Percentiles rank a stretch among this genome's conserved stretches.
phyloP scores from a whole-genome alignment of 1,140 invertebrate species.

The Brevipalpus yothersi region DNA sequence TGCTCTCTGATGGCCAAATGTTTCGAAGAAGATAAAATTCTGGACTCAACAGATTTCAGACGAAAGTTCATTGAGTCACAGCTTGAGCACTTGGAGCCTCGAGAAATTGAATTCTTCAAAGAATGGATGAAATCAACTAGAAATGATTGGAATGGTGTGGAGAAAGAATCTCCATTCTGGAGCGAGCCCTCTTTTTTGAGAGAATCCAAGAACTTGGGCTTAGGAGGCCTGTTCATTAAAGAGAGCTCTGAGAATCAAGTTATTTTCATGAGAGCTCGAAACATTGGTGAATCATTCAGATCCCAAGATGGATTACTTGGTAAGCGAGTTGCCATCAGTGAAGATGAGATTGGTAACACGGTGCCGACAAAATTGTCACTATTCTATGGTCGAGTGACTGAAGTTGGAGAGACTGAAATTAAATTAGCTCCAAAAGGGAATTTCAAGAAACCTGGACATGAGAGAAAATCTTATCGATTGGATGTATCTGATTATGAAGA shows the following conservation, averaged over 20 bases:
- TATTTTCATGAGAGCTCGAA: no score
- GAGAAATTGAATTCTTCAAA: constrained; percentile 51
- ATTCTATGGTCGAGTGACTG: no score
- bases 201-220: constrained; percentile 13
- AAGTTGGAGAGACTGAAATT: no score
- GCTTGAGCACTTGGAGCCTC: constrained; percentile 31
- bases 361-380: no score
- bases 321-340: no score
- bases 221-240: not conserved
- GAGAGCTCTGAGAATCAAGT: no score
- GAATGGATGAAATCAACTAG: constrained; percentile 54
- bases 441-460: no score
- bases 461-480: no score
- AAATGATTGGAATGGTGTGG: constrained; percentile 15
- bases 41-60: constrained; percentile 1
- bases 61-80: constrained; percentile 22
- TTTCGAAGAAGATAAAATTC: constrained; percentile 1
- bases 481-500: no score
- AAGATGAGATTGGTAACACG: no score
- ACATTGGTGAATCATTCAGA: not conserved
- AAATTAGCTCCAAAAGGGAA: no score
- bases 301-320: not conserved
- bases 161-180: constrained; percentile 36
- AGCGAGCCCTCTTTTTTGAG: constrained; percentile 23
- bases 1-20: constrained; percentile 27